Evolutionary conservation across 2,888 invertebrate genomes (phyloP).

Genomic region (Ryuthela nishihirai): DNA sequence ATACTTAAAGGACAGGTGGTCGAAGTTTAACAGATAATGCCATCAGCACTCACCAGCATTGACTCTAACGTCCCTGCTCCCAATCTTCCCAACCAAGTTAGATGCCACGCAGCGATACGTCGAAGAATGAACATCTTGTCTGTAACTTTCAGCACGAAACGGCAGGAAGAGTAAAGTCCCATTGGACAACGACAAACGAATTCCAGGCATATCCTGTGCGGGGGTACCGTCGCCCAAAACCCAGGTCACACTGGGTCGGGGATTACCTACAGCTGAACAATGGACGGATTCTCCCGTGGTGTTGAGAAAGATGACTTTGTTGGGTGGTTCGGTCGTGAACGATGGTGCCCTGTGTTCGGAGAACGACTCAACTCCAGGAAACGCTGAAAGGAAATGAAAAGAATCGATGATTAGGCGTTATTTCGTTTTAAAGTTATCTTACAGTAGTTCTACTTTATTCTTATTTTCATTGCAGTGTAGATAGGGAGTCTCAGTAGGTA

Average conservation of each 20-base stretch:
- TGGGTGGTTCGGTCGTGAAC: conserved; percentile 39
- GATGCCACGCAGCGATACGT: conserved; percentile 34
- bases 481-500: too few relatives aligned
- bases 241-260: conserved; percentile 36
- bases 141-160: conserved; percentile 76
- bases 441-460: too few relatives aligned
- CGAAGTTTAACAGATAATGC: too few relatives aligned
- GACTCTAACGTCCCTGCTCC: conserved; percentile 88
- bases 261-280: conserved; percentile 39
- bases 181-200: conserved; percentile 50
- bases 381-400: conserved; percentile 5
- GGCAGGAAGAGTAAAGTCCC: conserved; percentile 92
- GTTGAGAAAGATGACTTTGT: conserved; percentile 38
- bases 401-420: too few relatives aligned
- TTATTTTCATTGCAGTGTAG: too few relatives aligned
- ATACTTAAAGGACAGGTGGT: too few relatives aligned
- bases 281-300: conserved; percentile 38
- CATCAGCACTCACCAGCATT: conserved; percentile 87
- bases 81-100: conserved; percentile 60
- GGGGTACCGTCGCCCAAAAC: conserved; percentile 36
- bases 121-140: conserved; percentile 37
- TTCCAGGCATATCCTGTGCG: conserved; percentile 33
- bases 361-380: conserved; percentile 18
- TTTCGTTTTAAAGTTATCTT: too few relatives aligned
- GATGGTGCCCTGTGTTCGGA: conserved; percentile 33